Evolutionary conservation across 2,113 vertebrate species (phyloP).

Genomic region (Neopipo cinnamomea): DNA sequence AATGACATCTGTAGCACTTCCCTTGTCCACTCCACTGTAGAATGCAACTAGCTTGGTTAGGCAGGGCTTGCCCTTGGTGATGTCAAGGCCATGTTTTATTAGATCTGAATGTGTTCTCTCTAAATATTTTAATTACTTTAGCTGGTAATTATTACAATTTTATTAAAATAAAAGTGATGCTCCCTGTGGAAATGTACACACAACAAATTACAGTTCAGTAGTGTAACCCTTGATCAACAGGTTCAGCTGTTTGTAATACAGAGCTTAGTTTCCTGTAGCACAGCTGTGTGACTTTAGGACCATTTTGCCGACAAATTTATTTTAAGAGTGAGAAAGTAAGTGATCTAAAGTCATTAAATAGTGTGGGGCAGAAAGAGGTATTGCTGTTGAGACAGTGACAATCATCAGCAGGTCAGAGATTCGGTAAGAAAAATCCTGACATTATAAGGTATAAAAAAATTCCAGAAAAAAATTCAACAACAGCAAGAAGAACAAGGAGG

Average conservation of each 20-base stretch:
- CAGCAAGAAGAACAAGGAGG: not conserved
- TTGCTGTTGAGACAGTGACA: not conserved
- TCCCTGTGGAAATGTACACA: not conserved
- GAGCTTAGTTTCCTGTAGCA: not conserved
- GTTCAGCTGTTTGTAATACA: not conserved
- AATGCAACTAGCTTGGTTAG: not conserved
- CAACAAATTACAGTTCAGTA: not conserved
- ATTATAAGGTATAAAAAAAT: not conserved
- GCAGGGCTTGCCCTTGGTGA: not conserved
- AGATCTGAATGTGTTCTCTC: not conserved
- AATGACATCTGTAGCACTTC: not conserved
- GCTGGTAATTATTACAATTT: not conserved
- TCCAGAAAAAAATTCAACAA: not conserved
- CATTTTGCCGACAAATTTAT: not conserved
- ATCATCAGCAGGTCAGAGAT: not conserved
- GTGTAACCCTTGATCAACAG: not conserved
- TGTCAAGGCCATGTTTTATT: not conserved
- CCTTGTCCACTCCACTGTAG: not conserved
- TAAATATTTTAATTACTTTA: not conserved
- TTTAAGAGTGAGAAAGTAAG: not conserved
- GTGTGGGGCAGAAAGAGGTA: not conserved
- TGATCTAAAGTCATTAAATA: not conserved
- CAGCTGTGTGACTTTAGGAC: not conserved
- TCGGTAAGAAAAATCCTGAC: not conserved
- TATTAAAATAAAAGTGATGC: not conserved